phyloP scores from a whole-genome alignment of 2,888 invertebrate species.

The Sphaerolaimus hirsutus region DNA sequence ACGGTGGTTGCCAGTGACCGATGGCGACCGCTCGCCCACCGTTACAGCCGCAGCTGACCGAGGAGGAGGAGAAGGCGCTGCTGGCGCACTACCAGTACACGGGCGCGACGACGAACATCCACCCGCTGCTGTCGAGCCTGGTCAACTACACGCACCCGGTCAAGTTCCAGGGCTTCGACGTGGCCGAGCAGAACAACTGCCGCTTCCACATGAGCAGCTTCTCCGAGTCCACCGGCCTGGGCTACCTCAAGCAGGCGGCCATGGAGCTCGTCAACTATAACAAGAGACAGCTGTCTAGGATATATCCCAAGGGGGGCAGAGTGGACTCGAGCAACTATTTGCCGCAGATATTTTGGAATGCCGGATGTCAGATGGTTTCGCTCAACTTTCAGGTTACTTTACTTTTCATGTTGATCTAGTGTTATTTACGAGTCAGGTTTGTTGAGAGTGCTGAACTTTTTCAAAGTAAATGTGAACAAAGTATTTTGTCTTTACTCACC shows the following conservation, averaged over 20 bases:
- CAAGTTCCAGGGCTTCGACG: conserved; percentile 91
- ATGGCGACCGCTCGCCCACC: not conserved
- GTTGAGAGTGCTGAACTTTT: too few species aligned
- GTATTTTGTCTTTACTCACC: too few species aligned
- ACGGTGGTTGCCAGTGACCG: not conserved
- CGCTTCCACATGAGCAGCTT: conserved; percentile 98
- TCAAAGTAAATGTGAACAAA: too few species aligned
- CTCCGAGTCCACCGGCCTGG: conserved; percentile 85
- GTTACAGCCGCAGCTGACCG: conserved; percentile 25
- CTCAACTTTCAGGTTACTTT: conserved; percentile 98
- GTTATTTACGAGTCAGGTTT: too few species aligned
- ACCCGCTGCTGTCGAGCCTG: conserved; percentile 92
- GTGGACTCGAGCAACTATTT: conserved; percentile 98
- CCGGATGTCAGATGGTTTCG: conserved; percentile 94
- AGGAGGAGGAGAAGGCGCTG: conserved; percentile 32
- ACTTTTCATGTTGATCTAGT: too few species aligned
- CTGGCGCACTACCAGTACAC: conserved; percentile 13
- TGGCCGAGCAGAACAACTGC: conserved; percentile 75
- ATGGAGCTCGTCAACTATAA: conserved; percentile 99
- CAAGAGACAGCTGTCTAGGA: conserved; percentile 92
- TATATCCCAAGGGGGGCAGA: conserved; percentile 90
- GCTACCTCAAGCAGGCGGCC: conserved; percentile 74
- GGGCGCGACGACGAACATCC: conserved; percentile 85
- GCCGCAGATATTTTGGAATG: conserved; percentile 99
- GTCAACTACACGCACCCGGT: conserved; percentile 98